phyloP scores from a whole-genome alignment of 2,797 vertebrate genomes.

The Dicrostonyx torquatus region DNA sequence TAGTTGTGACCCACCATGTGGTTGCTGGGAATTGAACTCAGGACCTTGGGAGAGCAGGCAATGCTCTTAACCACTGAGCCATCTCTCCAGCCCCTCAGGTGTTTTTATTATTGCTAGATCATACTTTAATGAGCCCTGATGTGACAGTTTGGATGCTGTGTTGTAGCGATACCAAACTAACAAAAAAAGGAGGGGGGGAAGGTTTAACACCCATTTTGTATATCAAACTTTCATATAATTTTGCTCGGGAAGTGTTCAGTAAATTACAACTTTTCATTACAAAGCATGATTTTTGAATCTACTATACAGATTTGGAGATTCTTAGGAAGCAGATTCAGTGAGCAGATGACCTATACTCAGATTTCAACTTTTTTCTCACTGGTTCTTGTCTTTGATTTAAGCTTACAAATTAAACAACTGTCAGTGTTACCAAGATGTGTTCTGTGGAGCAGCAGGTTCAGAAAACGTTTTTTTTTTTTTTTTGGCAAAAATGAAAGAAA shows the following conservation, averaged over 20 bases:
- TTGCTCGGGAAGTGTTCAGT: constrained; percentile 37
- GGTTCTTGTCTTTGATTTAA: constrained; percentile 2
- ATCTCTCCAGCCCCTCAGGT: too few species aligned
- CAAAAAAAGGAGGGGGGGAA: not conserved
- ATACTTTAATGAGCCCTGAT: constrained; percentile 27
- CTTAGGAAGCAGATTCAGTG: constrained; percentile 9
- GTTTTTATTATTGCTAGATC: constrained; percentile 41
- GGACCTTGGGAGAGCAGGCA: too few species aligned
- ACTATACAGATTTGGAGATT: constrained; percentile 21
- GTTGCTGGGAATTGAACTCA: too few species aligned
- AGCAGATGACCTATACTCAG: not conserved
- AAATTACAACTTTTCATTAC: constrained; percentile 33
- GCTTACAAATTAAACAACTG: constrained; percentile 31
- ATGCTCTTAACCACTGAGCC: too few species aligned
- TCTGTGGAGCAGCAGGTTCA: not conserved
- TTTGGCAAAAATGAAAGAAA: not conserved
- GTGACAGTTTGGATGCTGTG: constrained; percentile 49
- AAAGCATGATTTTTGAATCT: constrained; percentile 43
- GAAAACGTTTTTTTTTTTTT: constrained; percentile 42
- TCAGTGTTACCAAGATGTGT: not conserved
- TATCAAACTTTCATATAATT: constrained; percentile 10
- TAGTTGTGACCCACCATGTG: too few species aligned
- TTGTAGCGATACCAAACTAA: constrained; percentile 31
- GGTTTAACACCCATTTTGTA: not conserved
- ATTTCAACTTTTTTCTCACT: constrained; percentile 24